These are phyloP conservation scores for Taenaris catops DNA, from an alignment of 2,888 invertebrate species.

Conservation along the genomic window DNA sequence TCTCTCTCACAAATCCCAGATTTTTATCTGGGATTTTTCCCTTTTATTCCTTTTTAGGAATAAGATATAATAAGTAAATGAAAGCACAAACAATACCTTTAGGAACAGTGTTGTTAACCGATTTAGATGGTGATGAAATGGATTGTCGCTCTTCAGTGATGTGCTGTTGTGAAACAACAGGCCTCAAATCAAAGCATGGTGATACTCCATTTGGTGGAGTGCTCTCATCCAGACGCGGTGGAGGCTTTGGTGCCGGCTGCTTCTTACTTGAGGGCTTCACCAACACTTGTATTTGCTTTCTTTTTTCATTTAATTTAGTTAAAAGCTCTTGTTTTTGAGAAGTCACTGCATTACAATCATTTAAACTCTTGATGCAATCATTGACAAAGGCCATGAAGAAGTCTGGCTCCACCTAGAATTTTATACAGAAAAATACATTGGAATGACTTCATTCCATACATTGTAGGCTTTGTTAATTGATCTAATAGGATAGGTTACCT, in stretches of 20 bases:
- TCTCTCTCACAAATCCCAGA: too few species aligned
- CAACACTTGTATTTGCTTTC: conserved; percentile 73
- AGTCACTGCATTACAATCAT: conserved; percentile 53
- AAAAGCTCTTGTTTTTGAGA: conserved; percentile 83
- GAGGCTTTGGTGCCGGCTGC: conserved; percentile 63
- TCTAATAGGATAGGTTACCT: conserved; percentile 68
- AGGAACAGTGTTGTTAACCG: conserved; percentile 33
- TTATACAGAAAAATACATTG: conserved; percentile 1
- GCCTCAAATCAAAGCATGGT: conserved; percentile 65
- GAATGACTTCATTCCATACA: not conserved
- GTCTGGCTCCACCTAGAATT: conserved; percentile 82
- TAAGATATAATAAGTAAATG: too few species aligned
- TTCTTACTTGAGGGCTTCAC: conserved; percentile 57
- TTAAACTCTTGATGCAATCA: conserved; percentile 82
- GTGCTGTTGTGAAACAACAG: conserved; percentile 68
- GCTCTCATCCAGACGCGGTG: conserved; percentile 58
- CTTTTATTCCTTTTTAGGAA: too few species aligned
- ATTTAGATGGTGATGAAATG: conserved; percentile 47
- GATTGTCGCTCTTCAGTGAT: conserved; percentile 57
- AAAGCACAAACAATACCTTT: conserved; percentile 38
- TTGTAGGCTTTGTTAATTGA: conserved; percentile 19
- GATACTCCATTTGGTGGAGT: conserved; percentile 71
- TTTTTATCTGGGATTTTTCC: too few species aligned
- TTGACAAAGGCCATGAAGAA: conserved; percentile 86
- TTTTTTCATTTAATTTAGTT: conserved; percentile 82